Evolutionary conservation across 2,113 vertebrate genomes (phyloP).

Genomic region (Pangasianodon gigas): DNA sequence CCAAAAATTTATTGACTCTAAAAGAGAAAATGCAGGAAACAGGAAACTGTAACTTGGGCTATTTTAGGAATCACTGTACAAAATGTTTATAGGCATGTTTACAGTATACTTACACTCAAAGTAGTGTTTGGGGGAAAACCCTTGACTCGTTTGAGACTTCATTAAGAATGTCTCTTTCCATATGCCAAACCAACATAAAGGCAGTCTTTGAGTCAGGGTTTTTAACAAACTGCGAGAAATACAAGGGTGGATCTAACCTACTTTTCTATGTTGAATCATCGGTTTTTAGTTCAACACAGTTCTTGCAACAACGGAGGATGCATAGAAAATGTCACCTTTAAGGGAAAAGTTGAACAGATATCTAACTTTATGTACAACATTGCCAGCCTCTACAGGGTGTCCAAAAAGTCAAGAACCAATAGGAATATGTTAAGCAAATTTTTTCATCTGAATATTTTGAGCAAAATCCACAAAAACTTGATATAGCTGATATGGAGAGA

Average conservation of each 20-base stretch:
- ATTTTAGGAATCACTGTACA: conserved; percentile 53
- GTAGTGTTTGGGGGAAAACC: conserved; percentile 38
- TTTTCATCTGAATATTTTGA: background rate
- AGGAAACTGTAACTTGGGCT: conserved; percentile 40
- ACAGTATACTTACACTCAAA: conserved; percentile 50
- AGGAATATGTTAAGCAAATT: background rate
- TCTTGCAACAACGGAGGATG: background rate
- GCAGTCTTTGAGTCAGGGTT: conserved; percentile 30
- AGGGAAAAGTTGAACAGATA: conserved; percentile 4
- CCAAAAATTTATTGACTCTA: conserved; percentile 50
- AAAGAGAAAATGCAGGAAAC: conserved; percentile 50
- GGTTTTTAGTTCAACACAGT: background rate
- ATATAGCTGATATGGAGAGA: background rate
- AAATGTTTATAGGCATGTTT: conserved; percentile 54
- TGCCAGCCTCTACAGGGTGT: background rate
- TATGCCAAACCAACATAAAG: conserved; percentile 45
- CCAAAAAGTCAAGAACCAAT: background rate
- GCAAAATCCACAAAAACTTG: background rate
- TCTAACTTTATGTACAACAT: background rate
- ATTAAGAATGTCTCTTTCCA: conserved; percentile 45
- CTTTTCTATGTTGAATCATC: conserved; percentile 7
- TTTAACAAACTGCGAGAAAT: conserved; percentile 27
- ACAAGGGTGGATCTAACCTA: conserved; percentile 28
- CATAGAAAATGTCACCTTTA: background rate
- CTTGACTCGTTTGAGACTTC: conserved; percentile 40